Evolutionary conservation across 2,888 invertebrate genomes (phyloP), one percentile per base, ranked within the genome.

Genomic region (Dorcus parallelipipedus): DNA sequence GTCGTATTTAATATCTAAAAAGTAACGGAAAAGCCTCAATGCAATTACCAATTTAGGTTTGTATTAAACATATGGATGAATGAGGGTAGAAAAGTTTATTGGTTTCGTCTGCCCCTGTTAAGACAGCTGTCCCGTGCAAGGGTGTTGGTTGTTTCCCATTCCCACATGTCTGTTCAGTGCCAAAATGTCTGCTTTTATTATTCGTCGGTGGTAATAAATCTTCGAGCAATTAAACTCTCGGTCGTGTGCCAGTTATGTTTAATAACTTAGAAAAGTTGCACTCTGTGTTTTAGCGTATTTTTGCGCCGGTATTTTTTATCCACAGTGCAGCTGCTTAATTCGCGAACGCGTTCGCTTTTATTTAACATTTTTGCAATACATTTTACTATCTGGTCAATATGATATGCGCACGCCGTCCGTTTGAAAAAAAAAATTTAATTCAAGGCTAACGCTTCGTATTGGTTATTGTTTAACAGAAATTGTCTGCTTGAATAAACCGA

Each of bases 71-170:
- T 65, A 65, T 60, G 62, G 60, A 54, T 20, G 57, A 59, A 62
- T 54, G 58, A 63, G 65, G 65, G 65, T 65, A 33, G 26, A 52
- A 56, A 52, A 53, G 62, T 63, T 59, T 61, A 55, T 59, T 47
- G 63, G 59, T 64, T 62, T 64, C 61, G 59, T 54, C 60, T 59
- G 63, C 50, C 62, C 62, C 52, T 58, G 59, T 54, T 53, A 59
- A 60, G 65, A 60, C 65, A 65, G 65, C 65, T 65, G 65, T 62
- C 60, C 60, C 54, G 52, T 62, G 38, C 59, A 54, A 59, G 59
- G 55, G 59, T 57, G 58, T 60, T 61, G 62, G 62, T 61, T 64
- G 59, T 61, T 58, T 54, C 26, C 26, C 6, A 60, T 56, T 58
- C 59, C 64, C 64, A 62, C 64, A 62, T 64, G 64, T 62, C 65